Conservation (phyloP, 2,797 vertebrate genomes). For the Macrochelys suwanniensis region DNA sequence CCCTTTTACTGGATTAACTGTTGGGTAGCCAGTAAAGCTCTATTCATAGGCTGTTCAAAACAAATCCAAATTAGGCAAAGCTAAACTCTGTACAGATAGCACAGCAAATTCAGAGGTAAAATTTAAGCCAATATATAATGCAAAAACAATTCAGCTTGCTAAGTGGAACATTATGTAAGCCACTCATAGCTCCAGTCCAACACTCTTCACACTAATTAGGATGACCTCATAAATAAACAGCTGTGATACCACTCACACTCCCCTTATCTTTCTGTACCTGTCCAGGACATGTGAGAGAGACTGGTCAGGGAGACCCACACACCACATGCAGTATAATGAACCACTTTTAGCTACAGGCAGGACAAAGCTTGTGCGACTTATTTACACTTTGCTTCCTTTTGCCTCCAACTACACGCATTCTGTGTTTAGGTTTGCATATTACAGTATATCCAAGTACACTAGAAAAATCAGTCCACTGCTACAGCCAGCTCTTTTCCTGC, state of each 20-base stretch:
- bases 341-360: neutral
- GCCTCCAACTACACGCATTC: neutral
- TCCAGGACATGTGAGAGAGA: rapidly evolving
- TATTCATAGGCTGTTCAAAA: neutral
- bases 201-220: too few species aligned
- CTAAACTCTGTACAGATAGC: neutral
- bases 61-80: neutral
- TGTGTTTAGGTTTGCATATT: neutral
- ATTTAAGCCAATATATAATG: neutral
- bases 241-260: rapidly evolving
- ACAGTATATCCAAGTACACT: neutral
- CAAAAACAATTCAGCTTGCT: neutral
- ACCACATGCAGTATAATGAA: neutral
- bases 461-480: neutral
- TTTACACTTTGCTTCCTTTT: neutral
- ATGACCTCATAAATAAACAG: too few species aligned
- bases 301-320: neutral
- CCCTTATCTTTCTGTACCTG: neutral
- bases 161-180: neutral
- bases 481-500: neutral
- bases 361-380: neutral
- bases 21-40: neutral
- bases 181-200: neutral
- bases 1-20: neutral
- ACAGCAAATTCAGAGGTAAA: neutral